Evolutionary conservation across 2,888 invertebrate species (phyloP), one percentile per base, ranked within the genome.

Genomic region (Drosophila mayaguana): DNA sequence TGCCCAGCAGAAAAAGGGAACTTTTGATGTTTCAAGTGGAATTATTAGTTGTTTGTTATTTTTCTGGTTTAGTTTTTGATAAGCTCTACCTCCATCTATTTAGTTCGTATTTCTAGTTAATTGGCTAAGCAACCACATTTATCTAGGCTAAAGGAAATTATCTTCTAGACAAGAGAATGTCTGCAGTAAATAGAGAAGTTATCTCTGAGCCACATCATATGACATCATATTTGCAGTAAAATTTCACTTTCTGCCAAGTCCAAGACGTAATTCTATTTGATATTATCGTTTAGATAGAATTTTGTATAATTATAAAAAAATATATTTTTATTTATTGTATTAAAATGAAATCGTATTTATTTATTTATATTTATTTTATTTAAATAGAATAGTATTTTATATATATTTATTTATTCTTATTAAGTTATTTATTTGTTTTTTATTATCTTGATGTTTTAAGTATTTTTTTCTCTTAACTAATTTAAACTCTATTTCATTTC

Each of bases 21-120:
- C 36, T 22, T 73, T 66, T 66, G 63, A 66, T 73, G 56, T 76
- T 56, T 63, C 62, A 9, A 51, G 61, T 38, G 53, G 22, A 45
- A 22, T 45, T 64, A 36, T 25, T 11, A 56, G 54, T 48, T 65
- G 32, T 54, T 45, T 63, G 40, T 14, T 36, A 5, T 20, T 20
- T 20, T 16, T 20, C 3, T 9, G 34, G 51, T 12, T 51, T 36
- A 61, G 48, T n/a, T 48, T 2, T 3, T 43, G 34, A 61, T 56
- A 56, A 61, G 57, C 61, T 34, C 4, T 22, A 53, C 38, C 50
- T 28, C 32, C 8, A 40, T 16, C 11, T 16, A 32, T 22, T 40
- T n/a, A 40, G 40, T 11, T 40, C n/a, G 40, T 7, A 36, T 20
- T 45, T 45, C 43, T 18, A 53, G 36, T 38, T 38, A 38, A 22